Conservation (phyloP, 2,888 invertebrate genomes). For the Trichopria drosophilae region DNA sequence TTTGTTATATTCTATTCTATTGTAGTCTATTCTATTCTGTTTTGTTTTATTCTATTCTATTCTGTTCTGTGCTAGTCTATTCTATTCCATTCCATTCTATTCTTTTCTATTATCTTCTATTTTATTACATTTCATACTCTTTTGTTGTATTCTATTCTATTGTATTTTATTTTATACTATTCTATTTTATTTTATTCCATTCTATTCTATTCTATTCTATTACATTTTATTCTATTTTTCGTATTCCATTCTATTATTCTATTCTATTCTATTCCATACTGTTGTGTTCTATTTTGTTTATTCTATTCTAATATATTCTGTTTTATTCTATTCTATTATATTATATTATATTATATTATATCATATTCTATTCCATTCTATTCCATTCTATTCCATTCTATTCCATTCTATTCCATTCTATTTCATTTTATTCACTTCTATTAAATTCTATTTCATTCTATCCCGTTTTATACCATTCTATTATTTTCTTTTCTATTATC, state of each 20-base stretch:
- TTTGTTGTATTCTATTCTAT: background rate
- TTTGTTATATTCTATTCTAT: background rate
- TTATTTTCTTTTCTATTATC: background rate
- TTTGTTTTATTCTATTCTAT: background rate
- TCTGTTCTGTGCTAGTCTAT: background rate
- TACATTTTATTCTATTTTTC: background rate
- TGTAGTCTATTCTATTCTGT: background rate
- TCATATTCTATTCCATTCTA: background rate
- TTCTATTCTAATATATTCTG: too few relatives aligned
- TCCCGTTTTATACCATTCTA: background rate
- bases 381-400: background rate
- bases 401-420: background rate
- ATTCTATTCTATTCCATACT: background rate
- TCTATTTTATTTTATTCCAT: background rate
- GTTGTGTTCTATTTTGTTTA: background rate
- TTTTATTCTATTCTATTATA: too few relatives aligned
- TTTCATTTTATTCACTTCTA: background rate
- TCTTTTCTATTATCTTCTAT: background rate
- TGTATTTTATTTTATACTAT: slow-evolving; percentile 1
- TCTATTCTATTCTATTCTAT: background rate
- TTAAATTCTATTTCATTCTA: background rate
- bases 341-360: background rate
- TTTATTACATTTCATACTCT: background rate
- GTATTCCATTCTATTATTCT: background rate
- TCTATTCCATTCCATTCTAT: background rate